Percentiles rank a stretch among this genome's conserved stretches.
phyloP scores from a whole-genome alignment of 2,797 vertebrate genomes.

The Pangasius mekongensis region DNA sequence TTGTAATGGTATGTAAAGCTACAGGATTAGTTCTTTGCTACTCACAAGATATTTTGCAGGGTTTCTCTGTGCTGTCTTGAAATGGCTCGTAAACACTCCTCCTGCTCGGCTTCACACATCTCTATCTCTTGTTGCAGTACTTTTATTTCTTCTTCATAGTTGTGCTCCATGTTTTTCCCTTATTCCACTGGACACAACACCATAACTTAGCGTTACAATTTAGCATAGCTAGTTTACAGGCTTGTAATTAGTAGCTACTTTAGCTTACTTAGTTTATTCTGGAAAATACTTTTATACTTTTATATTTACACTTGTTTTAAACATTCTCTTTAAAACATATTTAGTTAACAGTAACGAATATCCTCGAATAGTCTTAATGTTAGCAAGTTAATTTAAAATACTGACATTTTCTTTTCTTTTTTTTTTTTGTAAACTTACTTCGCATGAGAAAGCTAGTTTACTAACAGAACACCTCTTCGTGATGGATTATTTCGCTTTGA shows the following conservation, averaged over 20 bases:
- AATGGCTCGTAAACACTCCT: slow-evolving; percentile 61
- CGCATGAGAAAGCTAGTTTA: too few relatives aligned
- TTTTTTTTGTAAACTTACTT: slow-evolving; percentile 3
- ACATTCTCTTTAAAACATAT: not conserved
- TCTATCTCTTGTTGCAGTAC: slow-evolving; percentile 77
- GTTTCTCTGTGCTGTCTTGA: slow-evolving; percentile 63
- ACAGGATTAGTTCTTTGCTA: not conserved
- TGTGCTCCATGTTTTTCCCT: slow-evolving; percentile 41
- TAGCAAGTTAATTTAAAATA: not conserved
- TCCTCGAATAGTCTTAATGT: not conserved
- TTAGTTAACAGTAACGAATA: not conserved
- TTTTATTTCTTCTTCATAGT: slow-evolving; percentile 76
- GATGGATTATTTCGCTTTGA: not conserved
- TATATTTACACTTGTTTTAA: not conserved
- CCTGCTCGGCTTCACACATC: slow-evolving; percentile 64
- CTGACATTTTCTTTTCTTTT: not conserved
- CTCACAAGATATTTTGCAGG: slow-evolving; percentile 74
- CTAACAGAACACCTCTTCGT: not conserved
- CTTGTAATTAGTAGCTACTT: not conserved
- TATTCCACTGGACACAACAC: not conserved
- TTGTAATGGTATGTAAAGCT: not conserved
- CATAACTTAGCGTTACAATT: not conserved
- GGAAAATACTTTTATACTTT: not conserved
- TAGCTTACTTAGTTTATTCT: not conserved
- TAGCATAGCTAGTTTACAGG: not conserved